phyloP scores from a whole-genome alignment of 2,113 vertebrate genomes.

The Synodontis membranacea region DNA sequence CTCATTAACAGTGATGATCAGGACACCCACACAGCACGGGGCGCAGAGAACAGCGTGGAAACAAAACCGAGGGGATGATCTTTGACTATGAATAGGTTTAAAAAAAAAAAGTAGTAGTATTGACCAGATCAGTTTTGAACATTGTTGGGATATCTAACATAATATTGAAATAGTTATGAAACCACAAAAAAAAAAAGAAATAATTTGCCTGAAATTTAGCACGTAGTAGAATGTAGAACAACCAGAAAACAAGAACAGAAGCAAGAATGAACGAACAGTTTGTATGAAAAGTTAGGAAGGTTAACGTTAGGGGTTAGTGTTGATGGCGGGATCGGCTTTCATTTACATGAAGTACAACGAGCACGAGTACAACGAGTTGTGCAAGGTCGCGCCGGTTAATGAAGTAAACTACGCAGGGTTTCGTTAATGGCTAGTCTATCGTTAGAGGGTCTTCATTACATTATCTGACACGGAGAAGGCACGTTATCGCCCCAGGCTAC shows the following conservation, averaged over 20 bases:
- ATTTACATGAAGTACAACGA: neutral
- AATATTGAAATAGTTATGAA: neutral
- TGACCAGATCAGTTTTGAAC: neutral
- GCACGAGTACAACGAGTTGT: too few species aligned
- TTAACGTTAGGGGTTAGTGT: neutral
- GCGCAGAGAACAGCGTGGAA: neutral
- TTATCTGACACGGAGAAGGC: too few species aligned
- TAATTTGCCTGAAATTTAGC: too few species aligned
- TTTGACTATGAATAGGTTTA: neutral
- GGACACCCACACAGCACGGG: neutral
- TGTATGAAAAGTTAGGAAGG: neutral
- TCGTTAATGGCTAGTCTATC: too few species aligned
- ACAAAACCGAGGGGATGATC: neutral
- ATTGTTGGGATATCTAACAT: too few species aligned
- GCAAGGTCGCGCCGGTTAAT: neutral
- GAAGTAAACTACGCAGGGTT: neutral
- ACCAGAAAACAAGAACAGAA: neutral
- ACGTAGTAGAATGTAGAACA: too few species aligned
- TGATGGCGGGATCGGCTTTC: neutral
- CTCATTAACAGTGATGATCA: constrained; percentile 8
- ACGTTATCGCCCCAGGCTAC: neutral
- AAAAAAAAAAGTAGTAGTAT: neutral
- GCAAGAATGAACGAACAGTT: neutral
- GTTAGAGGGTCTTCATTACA: too few species aligned
- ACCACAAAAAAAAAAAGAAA: neutral